Conservation (phyloP, 2,797 vertebrate species). For the Meriones psammophilus region DNA sequence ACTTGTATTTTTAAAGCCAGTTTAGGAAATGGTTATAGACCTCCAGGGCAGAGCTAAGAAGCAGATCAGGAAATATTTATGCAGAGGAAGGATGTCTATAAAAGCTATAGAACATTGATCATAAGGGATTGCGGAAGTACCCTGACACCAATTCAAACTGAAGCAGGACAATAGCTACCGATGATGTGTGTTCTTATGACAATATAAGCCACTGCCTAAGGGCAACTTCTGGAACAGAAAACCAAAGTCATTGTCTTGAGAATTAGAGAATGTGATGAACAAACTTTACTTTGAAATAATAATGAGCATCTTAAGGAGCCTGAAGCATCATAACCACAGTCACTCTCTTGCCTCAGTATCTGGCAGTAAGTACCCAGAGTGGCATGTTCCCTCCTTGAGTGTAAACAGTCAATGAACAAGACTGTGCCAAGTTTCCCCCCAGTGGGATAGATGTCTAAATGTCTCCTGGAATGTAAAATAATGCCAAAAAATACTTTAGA, state of each 20-base stretch:
- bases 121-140: conserved; percentile 59
- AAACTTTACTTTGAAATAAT: conserved; percentile 66
- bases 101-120: conserved; percentile 71
- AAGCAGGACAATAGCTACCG: conserved; percentile 40
- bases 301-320: conserved; percentile 28
- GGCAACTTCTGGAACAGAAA: conserved; percentile 42
- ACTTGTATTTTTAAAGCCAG: conserved; percentile 64
- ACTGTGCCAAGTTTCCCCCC: neutral
- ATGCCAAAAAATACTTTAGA: conserved; percentile 1
- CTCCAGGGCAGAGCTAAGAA: conserved; percentile 50
- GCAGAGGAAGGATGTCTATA: conserved; percentile 59
- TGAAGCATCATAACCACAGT: neutral
- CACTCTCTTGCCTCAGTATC: neutral
- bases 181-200: conserved; percentile 20
- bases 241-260: conserved; percentile 35
- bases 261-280: neutral
- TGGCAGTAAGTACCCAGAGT: neutral
- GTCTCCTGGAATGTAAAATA: conserved; percentile 40
- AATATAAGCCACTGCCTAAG: neutral
- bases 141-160: conserved; percentile 8
- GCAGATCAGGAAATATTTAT: conserved; percentile 80
- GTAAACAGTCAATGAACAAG: neutral
- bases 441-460: conserved; percentile 21
- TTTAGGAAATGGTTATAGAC: conserved; percentile 71
- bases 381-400: conserved; percentile 17